Evolutionary conservation across 2,113 vertebrate genomes (phyloP).

Genomic region (Halichoeres trimaculatus): DNA sequence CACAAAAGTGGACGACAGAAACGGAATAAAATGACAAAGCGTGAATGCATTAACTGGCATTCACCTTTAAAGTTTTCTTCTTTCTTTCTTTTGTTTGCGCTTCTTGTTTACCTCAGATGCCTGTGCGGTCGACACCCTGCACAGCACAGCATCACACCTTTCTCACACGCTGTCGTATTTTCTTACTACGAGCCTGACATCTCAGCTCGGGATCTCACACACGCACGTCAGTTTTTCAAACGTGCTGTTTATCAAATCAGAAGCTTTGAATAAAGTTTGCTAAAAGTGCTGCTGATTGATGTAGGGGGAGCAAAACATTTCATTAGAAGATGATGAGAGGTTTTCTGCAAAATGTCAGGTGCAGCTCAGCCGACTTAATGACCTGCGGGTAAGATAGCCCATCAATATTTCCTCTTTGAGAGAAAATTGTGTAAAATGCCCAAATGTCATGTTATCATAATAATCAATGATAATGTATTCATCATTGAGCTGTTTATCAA

Average conservation of each 20-base stretch:
- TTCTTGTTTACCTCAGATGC: not conserved
- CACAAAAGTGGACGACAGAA: not conserved
- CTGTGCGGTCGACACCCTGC: not conserved
- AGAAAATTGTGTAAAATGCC: not conserved
- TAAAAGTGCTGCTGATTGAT: not conserved
- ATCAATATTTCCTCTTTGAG: not conserved
- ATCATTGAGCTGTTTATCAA: not conserved
- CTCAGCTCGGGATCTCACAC: not conserved
- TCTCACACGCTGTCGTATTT: not conserved
- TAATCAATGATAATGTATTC: not conserved
- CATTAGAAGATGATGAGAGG: conserved; percentile 20
- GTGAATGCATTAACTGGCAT: not conserved
- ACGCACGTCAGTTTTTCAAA: not conserved
- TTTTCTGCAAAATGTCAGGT: conserved; percentile 34
- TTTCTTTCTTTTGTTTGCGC: not conserved
- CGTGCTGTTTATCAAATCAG: not conserved
- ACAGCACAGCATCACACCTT: not conserved
- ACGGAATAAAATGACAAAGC: not conserved
- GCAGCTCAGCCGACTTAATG: conserved; percentile 15
- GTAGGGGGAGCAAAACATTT: conserved; percentile 9
- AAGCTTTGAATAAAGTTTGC: not conserved
- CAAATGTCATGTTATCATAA: conserved; percentile 36
- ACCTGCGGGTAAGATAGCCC: not conserved
- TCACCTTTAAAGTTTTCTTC: not conserved
- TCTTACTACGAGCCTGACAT: not conserved